Conservation (phyloP, 1,140 invertebrate species). For the Philotrypesis tridentata region DNA sequence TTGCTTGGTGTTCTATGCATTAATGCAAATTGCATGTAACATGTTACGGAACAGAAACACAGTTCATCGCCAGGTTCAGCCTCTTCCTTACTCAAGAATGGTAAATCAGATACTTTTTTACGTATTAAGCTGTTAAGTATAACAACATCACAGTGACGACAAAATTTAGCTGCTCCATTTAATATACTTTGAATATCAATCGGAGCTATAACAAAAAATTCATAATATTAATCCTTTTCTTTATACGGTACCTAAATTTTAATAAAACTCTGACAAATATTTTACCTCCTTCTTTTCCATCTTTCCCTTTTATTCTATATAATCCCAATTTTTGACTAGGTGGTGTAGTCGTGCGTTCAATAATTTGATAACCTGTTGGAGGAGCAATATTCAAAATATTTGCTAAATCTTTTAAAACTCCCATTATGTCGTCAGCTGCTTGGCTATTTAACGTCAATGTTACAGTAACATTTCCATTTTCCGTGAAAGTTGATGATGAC, state of each 20-base stretch:
- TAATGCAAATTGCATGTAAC: conserved; percentile 87
- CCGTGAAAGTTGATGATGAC: conserved; percentile 79
- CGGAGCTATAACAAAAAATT: conserved; percentile 74
- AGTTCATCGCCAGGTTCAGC: conserved; percentile 82
- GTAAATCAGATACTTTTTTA: conserved; percentile 88
- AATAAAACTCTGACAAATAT: conserved; percentile 49
- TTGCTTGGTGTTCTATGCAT: conserved; percentile 77
- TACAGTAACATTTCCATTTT: conserved; percentile 91
- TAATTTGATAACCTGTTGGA: conserved; percentile 88
- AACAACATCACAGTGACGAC: conserved; percentile 92
- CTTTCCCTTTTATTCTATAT: conserved; percentile 87
- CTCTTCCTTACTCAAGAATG: conserved; percentile 80
- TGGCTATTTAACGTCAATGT: conserved; percentile 92
- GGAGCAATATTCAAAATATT: conserved; percentile 93
- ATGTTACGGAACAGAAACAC: conserved; percentile 89
- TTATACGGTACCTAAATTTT: neutral
- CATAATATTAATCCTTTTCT: neutral
- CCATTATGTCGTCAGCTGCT: conserved; percentile 93
- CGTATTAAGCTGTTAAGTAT: conserved; percentile 87
- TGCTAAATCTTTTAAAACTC: conserved; percentile 91
- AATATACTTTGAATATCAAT: conserved; percentile 93
- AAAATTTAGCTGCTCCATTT: conserved; percentile 91
- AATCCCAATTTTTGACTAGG: conserved; percentile 87
- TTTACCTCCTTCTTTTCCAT: conserved; percentile 85
- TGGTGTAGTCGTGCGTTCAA: conserved; percentile 85